Conservation (phyloP, 2,888 invertebrate genomes). For the Meteorus cinctellus region DNA sequence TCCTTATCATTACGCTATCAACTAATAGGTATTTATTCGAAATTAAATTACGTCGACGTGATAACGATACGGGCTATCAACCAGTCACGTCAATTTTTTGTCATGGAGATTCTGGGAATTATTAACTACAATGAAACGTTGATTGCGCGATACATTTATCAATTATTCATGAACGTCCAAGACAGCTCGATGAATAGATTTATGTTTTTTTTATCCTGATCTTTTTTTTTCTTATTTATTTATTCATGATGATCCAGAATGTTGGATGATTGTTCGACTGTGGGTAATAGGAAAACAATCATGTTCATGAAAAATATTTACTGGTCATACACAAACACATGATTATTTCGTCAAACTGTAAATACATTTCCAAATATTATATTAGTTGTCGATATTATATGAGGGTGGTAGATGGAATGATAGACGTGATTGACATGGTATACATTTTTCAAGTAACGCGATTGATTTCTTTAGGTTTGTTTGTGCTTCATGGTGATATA, state of each 20-base stretch:
- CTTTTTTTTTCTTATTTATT: slow-evolving; percentile 19
- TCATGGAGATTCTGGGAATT: slow-evolving; percentile 13
- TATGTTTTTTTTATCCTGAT: neutral
- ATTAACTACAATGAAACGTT: slow-evolving; percentile 19
- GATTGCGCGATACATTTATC: slow-evolving; percentile 56
- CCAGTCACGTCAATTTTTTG: slow-evolving; percentile 39
- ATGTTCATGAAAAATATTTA: slow-evolving; percentile 19
- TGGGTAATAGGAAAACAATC: slow-evolving; percentile 40
- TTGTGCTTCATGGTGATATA: neutral
- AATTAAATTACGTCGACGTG: slow-evolving; percentile 51
- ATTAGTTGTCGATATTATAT: slow-evolving; percentile 22
- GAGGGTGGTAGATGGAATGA: slow-evolving; percentile 16
- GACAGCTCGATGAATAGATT: neutral
- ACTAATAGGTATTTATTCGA: slow-evolving; percentile 66
- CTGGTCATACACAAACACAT: slow-evolving; percentile 3
- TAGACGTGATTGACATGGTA: slow-evolving; percentile 21
- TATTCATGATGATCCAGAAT: slow-evolving; percentile 16
- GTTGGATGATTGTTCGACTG: neutral
- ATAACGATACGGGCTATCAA: slow-evolving; percentile 41
- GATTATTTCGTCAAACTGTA: slow-evolving; percentile 35
- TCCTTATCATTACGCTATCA: slow-evolving; percentile 63
- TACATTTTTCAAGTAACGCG: slow-evolving; percentile 5
- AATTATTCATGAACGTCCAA: neutral
- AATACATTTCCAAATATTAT: slow-evolving; percentile 41
- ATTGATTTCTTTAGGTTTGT: slow-evolving; percentile 29